Base-by-base conservation (phyloP, 2,797 vertebrate genomes). In the Denticeps clupeoides region DNA sequence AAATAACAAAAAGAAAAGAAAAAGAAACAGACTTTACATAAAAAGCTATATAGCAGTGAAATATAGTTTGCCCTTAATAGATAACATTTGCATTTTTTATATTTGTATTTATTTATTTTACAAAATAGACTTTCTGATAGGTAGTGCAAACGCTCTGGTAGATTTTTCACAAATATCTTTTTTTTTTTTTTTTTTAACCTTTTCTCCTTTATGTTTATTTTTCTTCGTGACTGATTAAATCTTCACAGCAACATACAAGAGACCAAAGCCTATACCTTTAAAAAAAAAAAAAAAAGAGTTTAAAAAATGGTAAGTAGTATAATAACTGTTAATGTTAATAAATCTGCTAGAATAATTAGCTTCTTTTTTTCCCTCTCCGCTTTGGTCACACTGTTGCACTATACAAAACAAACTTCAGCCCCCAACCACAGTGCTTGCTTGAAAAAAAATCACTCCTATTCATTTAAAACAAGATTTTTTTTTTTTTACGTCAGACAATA, bases 51-150 rank as follows among this genome's bases (percentile, higher is more conserved):
- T 73, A 80, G 70, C 73, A 78, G 70, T 77, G 73, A 74, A 79
- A 73, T 65, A 74, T 74, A 61, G 73, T 82, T 77, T 77, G 80
- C 78, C 79, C 80, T 83, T 82, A 77, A 66, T 75, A 79, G 73
- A 84, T 78, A 73, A 65, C 65, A 77, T 77, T 74, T 80, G 77
- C 72, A 76, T 75, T 64, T 77, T 72, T 76, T 76, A n/a, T n/a
- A n/a, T n/a, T n/a, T n/a, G n/a, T n/a, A n/a, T n/a, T n/a, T n/a
- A n/a, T n/a, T n/a, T n/a, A n/a, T 80, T 77, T 73, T 79, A 83
- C 75, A 81, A 82, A 84, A 82, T 79, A 82, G 63, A 81, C 65
- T 75, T 63, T 76, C 65, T 67, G 64, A 75, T 68, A 69, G 68
- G 75, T 81, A 82, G 83, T 82, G 82, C 80, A 83, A 79, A 74